phyloP scores from a whole-genome alignment of 2,113 vertebrate genomes.

The Genyomyrus donnyi region DNA sequence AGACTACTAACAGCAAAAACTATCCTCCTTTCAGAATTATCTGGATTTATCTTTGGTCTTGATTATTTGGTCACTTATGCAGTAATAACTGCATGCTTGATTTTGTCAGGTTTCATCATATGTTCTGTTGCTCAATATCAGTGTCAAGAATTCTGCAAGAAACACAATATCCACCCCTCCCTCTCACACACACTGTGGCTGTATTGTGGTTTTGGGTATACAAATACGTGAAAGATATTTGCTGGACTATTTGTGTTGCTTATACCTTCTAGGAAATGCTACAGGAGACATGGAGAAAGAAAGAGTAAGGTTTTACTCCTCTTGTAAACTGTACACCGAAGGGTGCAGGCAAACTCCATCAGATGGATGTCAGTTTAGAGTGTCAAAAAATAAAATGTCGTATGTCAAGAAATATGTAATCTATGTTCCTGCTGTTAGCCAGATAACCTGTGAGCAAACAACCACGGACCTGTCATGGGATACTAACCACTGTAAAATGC shows the following conservation, averaged over 20 bases:
- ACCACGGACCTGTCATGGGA: background rate
- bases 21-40: background rate
- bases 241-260: background rate
- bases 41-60: background rate
- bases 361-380: background rate
- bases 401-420: background rate
- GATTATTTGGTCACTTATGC: background rate
- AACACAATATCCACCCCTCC: background rate
- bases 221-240: background rate
- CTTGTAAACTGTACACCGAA: background rate
- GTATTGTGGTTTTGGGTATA: background rate
- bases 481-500: background rate
- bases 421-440: background rate
- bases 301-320: background rate
- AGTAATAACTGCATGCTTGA: constrained; percentile 9
- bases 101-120: background rate
- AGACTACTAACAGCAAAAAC: background rate
- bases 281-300: background rate
- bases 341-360: background rate
- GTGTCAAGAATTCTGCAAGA: constrained; percentile 1
- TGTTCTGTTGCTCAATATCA: constrained; percentile 6
- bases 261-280: background rate
- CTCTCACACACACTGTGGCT: background rate
- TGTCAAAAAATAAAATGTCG: background rate
- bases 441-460: background rate